Conservation (phyloP, 2,888 invertebrate species). For the Gibbula magus region DNA sequence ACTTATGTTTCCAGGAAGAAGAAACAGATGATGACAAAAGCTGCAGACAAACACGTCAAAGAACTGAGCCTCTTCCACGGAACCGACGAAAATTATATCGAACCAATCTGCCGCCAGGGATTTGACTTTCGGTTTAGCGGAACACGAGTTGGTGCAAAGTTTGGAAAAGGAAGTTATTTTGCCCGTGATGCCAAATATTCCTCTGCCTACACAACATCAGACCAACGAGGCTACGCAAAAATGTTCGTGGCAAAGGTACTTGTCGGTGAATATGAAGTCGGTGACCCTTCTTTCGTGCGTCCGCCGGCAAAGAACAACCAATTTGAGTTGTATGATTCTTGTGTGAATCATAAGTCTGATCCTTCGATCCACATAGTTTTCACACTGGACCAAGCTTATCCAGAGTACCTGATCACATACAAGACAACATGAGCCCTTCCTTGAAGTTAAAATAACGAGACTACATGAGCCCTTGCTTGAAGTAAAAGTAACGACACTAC, state of each 20-base stretch:
- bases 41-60: conserved; percentile 10
- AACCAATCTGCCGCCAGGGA: conserved; percentile 61
- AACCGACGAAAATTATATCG: conserved; percentile 45
- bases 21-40: conserved; percentile 50
- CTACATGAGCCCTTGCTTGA: background rate
- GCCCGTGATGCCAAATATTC: conserved; percentile 54
- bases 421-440: background rate
- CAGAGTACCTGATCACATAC: conserved; percentile 65
- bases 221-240: conserved; percentile 20
- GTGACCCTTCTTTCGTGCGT: conserved; percentile 51
- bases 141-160: conserved; percentile 47
- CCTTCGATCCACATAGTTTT: conserved; percentile 67
- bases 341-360: conserved; percentile 56
- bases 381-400: conserved; percentile 63
- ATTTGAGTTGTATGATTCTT: conserved; percentile 63
- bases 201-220: conserved; percentile 43
- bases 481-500: conserved; percentile 28
- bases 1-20: conserved; percentile 46
- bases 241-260: conserved; percentile 65
- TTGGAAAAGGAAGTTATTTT: conserved; percentile 68
- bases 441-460: conserved; percentile 29
- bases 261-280: conserved; percentile 58
- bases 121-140: conserved; percentile 67
- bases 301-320: conserved; percentile 62
- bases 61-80: conserved; percentile 58